Evolutionary conservation across 1,140 invertebrate species (phyloP), one percentile per base, ranked within the genome.

Genomic region (Bombus pascuorum): DNA sequence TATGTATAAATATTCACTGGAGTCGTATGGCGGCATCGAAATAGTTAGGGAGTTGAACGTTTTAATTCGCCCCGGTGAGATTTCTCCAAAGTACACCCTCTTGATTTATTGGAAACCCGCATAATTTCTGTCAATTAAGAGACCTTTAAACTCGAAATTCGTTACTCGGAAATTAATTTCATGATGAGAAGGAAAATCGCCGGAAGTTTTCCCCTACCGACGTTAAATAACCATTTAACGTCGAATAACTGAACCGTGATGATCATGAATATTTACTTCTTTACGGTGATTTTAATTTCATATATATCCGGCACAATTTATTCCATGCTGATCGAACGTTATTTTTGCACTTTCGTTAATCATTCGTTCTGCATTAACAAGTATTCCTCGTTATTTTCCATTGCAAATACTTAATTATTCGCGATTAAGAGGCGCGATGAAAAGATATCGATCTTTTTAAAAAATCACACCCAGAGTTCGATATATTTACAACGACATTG

Each of bases 121-220:
- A 22, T 77, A 83, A 77, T 83, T 68, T 37, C 62, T 76, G 59
- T 53, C 62, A 66, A 77, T 83, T 77, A 66, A 76, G 6, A 83
- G 74, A 53, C 12, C 47, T 47, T 42, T 32, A 25, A 66, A 32
- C 62, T 39, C 34, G n/a, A 81, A 81, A 39, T 81, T 39, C 47
- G 47, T 44, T 32, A 22, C 28, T 34, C 37, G 44, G 10, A 18
- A 42, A 81, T 72, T 57, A 72, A 81, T 72, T 42, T 71, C 47
- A 18, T 34, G 10, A 10, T 12, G 28, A 22, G 28, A 42, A 72
- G 28, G 44, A 37, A 37, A n/a, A 70, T 66, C 62, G 28, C 18
- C 42, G 42, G 15, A 80, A 37, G 25, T 37, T 37, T 18, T 25
- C 0, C 34, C 44, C 32, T 34, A n/a, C 2, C 59, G 59, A 42